phyloP scores from a whole-genome alignment of 2,888 invertebrate species.

The Trypoxylon attenuatum region DNA sequence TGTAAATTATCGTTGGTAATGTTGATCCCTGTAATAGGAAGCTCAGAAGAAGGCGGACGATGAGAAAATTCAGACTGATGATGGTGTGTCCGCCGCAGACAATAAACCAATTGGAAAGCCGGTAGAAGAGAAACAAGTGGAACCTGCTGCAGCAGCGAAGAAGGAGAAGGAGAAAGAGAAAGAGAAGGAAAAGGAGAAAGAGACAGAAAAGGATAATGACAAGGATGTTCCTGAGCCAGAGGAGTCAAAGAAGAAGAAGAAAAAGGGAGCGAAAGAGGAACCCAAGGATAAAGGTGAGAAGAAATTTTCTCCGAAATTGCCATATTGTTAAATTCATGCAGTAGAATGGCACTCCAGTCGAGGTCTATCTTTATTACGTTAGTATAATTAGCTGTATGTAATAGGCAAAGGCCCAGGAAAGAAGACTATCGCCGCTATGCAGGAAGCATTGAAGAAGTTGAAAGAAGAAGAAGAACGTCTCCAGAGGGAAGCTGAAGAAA shows the following conservation, averaged over 20 bases:
- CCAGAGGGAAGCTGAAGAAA: conserved; percentile 87
- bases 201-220: conserved; percentile 50
- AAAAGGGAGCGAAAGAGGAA: conserved; percentile 74
- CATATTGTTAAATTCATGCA: conserved; percentile 1
- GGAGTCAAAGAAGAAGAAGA: conserved; percentile 75
- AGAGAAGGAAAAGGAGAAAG: conserved; percentile 50
- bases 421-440: conserved; percentile 92
- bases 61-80: no score
- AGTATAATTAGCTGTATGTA: conserved; percentile 33
- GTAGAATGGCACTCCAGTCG: conserved; percentile 16
- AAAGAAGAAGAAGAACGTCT: conserved; percentile 92
- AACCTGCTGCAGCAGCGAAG: conserved; percentile 35
- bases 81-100: no score
- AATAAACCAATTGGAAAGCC: conserved; percentile 69
- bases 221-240: conserved; percentile 71
- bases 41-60: conserved; percentile 29
- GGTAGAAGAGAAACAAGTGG: conserved; percentile 31
- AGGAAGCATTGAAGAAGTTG: conserved; percentile 89
- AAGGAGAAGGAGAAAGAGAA: conserved; percentile 35
- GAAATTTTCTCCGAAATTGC: not conserved
- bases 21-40: conserved; percentile 56
- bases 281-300: conserved; percentile 73
- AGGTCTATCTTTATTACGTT: no score
- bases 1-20: not conserved
- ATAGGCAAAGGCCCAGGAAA: conserved; percentile 84